These are phyloP conservation scores for Calliphora vicina DNA, from an alignment of 1,140 invertebrate genomes.

Conservation along the genomic window DNA sequence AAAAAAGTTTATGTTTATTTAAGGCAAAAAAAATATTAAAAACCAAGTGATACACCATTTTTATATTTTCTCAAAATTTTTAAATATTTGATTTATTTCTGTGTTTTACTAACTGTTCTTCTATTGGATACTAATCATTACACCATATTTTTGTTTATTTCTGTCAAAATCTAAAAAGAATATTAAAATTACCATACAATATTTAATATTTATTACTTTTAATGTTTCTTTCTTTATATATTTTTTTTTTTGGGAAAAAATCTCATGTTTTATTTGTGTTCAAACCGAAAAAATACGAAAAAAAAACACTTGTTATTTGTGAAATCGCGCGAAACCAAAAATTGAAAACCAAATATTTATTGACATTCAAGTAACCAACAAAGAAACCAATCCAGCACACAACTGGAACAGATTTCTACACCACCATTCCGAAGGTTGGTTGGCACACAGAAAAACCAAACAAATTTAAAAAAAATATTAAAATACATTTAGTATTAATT, in stretches of 20 bases:
- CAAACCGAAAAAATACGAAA: conserved; percentile 4
- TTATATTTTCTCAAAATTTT: not conserved
- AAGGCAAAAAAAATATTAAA: not conserved
- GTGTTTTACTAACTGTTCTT: not conserved
- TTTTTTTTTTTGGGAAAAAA: conserved; percentile 21
- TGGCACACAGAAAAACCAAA: conserved; percentile 38
- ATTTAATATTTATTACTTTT: conserved; percentile 2
- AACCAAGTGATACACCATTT: too few species aligned
- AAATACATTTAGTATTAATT: not conserved
- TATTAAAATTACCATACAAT: not conserved
- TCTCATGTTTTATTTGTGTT: conserved; percentile 27
- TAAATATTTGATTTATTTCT: not conserved
- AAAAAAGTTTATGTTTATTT: not conserved
- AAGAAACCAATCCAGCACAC: conserved; percentile 58
- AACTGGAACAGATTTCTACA: conserved; percentile 56
- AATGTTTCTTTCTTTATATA: conserved; percentile 24
- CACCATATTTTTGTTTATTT: not conserved
- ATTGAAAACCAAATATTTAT: not conserved
- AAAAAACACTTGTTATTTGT: not conserved
- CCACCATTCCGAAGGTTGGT: conserved; percentile 61
- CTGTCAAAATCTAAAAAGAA: too few species aligned
- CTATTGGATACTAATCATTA: not conserved
- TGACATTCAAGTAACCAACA: conserved; percentile 34
- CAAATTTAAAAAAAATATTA: not conserved
- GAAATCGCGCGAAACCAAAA: not conserved